Evolutionary conservation across 2,113 vertebrate genomes (phyloP), one percentile per base, ranked within the genome.

Genomic region (Boulengeromyrus knoepffleri): DNA sequence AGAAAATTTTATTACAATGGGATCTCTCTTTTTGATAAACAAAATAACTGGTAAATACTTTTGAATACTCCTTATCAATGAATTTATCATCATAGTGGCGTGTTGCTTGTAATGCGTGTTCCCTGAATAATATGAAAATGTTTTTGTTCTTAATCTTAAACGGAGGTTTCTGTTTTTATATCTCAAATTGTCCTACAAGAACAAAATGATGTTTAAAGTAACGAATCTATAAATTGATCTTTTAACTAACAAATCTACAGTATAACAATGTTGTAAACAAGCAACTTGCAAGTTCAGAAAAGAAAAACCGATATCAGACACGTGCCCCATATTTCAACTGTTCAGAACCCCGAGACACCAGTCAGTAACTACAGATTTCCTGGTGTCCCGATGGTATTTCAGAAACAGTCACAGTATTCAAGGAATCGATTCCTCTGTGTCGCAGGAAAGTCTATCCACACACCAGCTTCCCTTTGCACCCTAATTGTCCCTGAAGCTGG

Each of bases 361-460:
- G 45, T 87, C 50, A 53, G 15, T 36, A 24, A 87, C 50, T 87
- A 36, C 47, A 87, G 85, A 53, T 53, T 87, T 87, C 85, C 85
- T 56, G 77, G 39, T 85, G 39, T 47, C 21, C 45, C 24, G 45
- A 85, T 47, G 31, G 49, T 50, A 87, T 87, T 87, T 87, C 47
- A 17, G 19, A 49, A 47, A 86, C 27, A 47, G 15, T 13, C 15
- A 36, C n/a, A 21, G 27, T 87, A 19, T 19, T 39, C 50, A 50
- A 31, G 31, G 50, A 47, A 85, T 85, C 39, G 83, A 47, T 85
- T 47, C 42, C 39, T 42, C 42, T 47, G 83, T 42, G 6, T 85
- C 83, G 13, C 21, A 42, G 36, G 74, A 80, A 80, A 80, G n/a
- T 36, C 70, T 27, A 27, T n/a, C n/a, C 62, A 70, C 39, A 42